Conservation (phyloP, 2,888 invertebrate species). For the Oligia fasciuncula region DNA sequence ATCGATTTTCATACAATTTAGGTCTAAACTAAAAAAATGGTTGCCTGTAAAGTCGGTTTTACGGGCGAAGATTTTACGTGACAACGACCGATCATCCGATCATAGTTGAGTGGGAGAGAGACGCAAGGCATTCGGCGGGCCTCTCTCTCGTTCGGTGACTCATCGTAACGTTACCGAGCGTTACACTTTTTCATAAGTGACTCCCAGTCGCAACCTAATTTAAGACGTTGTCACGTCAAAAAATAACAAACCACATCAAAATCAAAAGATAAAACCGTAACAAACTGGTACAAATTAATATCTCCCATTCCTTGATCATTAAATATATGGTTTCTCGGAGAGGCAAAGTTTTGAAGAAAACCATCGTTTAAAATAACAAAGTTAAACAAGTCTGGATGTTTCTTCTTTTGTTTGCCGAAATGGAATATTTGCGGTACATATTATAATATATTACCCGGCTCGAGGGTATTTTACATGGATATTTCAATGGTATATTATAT, state of each 20-base stretch:
- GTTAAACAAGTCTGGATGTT: slow-evolving; percentile 43
- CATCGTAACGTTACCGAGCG: no score
- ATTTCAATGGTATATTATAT: background rate
- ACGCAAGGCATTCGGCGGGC: no score
- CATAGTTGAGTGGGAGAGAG: no score
- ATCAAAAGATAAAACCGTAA: background rate
- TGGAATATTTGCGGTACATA: slow-evolving; percentile 39
- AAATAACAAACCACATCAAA: background rate
- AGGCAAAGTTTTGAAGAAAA: slow-evolving; percentile 54
- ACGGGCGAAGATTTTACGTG: no score
- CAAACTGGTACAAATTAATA: slow-evolving; percentile 7
- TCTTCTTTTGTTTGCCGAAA: slow-evolving; percentile 40
- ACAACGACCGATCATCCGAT: no score
- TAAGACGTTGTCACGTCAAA: no score
- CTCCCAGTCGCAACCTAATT: no score
- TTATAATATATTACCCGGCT: slow-evolving; percentile 14
- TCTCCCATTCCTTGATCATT: slow-evolving; percentile 35
- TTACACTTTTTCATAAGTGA: no score
- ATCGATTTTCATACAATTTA: background rate
- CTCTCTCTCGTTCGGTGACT: no score
- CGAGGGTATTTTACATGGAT: slow-evolving; percentile 8
- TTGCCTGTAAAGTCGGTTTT: no score
- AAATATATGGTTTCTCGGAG: slow-evolving; percentile 31
- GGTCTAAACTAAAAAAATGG: background rate
- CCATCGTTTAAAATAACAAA: slow-evolving; percentile 59